phyloP scores from a whole-genome alignment of 2,797 vertebrate genomes.

The Pygocentrus nattereri region DNA sequence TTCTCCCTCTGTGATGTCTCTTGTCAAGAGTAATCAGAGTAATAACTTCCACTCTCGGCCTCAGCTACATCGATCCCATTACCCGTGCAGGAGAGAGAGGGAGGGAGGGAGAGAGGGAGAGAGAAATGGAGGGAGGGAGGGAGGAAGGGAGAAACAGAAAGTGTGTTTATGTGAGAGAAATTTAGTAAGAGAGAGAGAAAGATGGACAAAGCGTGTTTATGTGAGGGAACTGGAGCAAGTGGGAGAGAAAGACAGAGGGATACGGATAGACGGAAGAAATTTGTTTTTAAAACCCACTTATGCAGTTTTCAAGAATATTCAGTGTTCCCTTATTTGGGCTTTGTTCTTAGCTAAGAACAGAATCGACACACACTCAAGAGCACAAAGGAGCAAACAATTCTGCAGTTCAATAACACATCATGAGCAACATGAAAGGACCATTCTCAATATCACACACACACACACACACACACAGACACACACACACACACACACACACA shows the following conservation, averaged over 20 bases:
- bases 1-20: slow-evolving; percentile 31
- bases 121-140: background rate
- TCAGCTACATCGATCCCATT: slow-evolving; percentile 28
- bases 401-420: too few species aligned
- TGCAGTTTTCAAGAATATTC: too few species aligned
- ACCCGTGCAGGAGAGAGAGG: background rate
- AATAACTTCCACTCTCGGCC: slow-evolving; percentile 37
- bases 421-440: too few species aligned
- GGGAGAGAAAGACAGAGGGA: background rate
- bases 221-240: background rate
- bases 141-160: too few species aligned
- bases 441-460: too few species aligned
- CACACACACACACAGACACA: too few species aligned
- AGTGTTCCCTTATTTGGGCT: too few species aligned
- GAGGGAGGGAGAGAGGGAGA: background rate
- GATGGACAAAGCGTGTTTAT: background rate
- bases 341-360: too few species aligned
- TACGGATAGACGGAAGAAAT: background rate
- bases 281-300: too few species aligned
- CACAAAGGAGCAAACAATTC: too few species aligned
- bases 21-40: slow-evolving; percentile 49
- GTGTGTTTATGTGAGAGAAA: background rate
- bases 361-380: too few species aligned
- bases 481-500: too few species aligned
- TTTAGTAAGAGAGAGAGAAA: background rate